Percentiles rank a stretch among this genome's conserved stretches.
Conservation (phyloP, 2,888 invertebrate species). For the Tetranychus piercei region DNA sequence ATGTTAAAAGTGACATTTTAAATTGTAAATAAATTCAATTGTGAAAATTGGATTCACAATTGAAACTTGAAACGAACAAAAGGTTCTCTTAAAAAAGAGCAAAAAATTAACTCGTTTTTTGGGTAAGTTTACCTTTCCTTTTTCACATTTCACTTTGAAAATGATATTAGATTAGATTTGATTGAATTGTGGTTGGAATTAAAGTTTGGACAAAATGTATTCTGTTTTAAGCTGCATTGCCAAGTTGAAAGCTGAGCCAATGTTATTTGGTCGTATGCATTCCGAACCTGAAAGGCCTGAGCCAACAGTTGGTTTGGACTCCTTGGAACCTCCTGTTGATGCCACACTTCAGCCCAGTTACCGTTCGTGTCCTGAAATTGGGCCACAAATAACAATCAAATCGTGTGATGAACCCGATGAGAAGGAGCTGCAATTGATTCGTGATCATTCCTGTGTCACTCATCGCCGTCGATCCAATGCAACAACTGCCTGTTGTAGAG, state of each 20-base stretch:
- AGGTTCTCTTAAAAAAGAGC: too few relatives aligned
- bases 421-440: not conserved
- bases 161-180: too few relatives aligned
- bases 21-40: too few relatives aligned
- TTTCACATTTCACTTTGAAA: too few relatives aligned
- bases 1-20: too few relatives aligned
- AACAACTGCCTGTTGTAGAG: not conserved
- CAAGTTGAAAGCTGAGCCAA: conserved; percentile 4
- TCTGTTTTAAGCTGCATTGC: not conserved
- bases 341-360: conserved; percentile 23
- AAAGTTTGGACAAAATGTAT: too few relatives aligned
- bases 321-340: conserved; percentile 24
- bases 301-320: conserved; percentile 26
- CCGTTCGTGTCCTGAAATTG: conserved; percentile 27
- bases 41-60: too few relatives aligned
- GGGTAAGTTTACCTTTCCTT: too few relatives aligned
- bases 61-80: too few relatives aligned
- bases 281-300: conserved; percentile 27
- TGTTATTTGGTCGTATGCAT: conserved; percentile 27
- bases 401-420: conserved; percentile 18
- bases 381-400: conserved; percentile 23
- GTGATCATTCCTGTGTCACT: conserved; percentile 9
- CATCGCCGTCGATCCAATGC: conserved; percentile 5
- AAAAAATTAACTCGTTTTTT: too few relatives aligned
- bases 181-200: too few relatives aligned